Evolutionary conservation across 2,113 vertebrate genomes (phyloP), one percentile per base, ranked within the genome.

Genomic region (Xenus cinereus): DNA sequence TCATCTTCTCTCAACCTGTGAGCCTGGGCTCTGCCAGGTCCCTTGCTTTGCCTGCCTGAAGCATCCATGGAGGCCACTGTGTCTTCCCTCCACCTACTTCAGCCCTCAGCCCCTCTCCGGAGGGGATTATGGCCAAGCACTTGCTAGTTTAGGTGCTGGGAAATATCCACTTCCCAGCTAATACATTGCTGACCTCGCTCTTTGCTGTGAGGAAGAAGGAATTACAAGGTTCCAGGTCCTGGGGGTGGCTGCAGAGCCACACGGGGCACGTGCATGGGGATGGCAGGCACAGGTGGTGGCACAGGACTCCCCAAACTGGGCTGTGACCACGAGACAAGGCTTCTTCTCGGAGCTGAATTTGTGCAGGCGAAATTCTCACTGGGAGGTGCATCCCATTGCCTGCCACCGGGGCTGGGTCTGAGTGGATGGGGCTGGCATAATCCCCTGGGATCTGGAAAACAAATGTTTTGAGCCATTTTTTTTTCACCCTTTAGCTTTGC

Each of bases 251-350:
- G n/a, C 15, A 5, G 39, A 78, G 69, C 67, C 5, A 2, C 0
- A 2, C 48, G 28, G 33, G 48, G 4, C 6, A 7, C 0, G 0
- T 76, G 48, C 15, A 2, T 7, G 35, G 32, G 50, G 35, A 20
- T 51, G 24, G 16, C 37, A 48, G 79, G n/a, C 7, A 19, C 5
- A n/a, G 46, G n/a, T 10, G 35, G 73, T 46, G 50, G 33, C 68
- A 68, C 63, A 16, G 39, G 23, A 23, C 10, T 76, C 30, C 54
- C 50, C 23, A 41, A 59, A 50, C 2, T 26, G 51, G 33, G 26
- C 59, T 45, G 27, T 73, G 62, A 18, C 56, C 14, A 0, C 14
- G 27, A 73, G 53, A 30, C 6, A 10, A 26, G 9, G 24, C 39
- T 76, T 80, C 33, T 13, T 67, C 2, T 73, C n/a, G n/a, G 33